These are phyloP conservation scores for Eriocheir sinensis DNA, from an alignment of 1,140 invertebrate genomes.

Conservation along the genomic window DNA sequence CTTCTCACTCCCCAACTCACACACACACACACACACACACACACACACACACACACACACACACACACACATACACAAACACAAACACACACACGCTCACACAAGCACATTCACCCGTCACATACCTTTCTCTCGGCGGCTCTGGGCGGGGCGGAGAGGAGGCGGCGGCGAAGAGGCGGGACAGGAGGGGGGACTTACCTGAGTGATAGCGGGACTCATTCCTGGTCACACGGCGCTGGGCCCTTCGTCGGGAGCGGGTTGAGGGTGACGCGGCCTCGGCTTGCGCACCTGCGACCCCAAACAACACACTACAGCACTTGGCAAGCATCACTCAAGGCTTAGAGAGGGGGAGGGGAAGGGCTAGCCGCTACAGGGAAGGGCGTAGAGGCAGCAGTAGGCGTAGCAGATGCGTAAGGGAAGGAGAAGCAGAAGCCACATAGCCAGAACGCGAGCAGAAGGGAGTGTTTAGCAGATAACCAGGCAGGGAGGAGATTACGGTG, in stretches of 20 bases:
- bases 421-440: not conserved
- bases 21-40: not conserved
- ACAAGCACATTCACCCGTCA: too few relatives aligned
- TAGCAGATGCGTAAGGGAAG: not conserved
- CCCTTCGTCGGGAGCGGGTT: conserved; percentile 87
- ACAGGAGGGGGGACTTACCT: conserved; percentile 87
- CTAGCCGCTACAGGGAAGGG: not conserved
- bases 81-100: not conserved
- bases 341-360: not conserved
- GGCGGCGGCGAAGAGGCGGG: not conserved
- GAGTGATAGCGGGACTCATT: conserved; percentile 98
- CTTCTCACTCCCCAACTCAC: too few relatives aligned
- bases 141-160: too few relatives aligned
- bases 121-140: too few relatives aligned
- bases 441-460: not conserved
- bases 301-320: conserved; percentile 67
- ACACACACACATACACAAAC: conserved; percentile 13
- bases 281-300: conserved; percentile 64
- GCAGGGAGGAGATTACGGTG: not conserved
- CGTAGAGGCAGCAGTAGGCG: not conserved
- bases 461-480: not conserved
- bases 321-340: conserved; percentile 52
- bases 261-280: conserved; percentile 85
- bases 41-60: not conserved
- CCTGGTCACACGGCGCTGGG: conserved; percentile 93